A percentile compares a stretch with the other conserved stretches of the same genome.
Conservation (phyloP, 2,797 vertebrate species). For the Artibeus jamaicensis region DNA sequence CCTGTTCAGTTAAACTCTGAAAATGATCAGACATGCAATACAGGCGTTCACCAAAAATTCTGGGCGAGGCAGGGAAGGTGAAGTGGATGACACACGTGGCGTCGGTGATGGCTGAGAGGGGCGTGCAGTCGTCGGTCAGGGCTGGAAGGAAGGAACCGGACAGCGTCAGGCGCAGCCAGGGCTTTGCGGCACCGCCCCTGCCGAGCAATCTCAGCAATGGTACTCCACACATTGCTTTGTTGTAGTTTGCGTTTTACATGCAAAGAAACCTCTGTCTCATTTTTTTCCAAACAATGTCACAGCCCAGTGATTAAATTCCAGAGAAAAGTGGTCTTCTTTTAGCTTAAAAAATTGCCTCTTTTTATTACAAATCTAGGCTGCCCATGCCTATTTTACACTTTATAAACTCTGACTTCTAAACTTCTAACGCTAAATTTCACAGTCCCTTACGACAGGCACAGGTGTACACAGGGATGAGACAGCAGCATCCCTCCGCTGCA, state of each 20-base stretch:
- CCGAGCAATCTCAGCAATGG: not conserved
- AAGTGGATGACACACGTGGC: slow-evolving; percentile 93
- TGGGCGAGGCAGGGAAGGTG: slow-evolving; percentile 88
- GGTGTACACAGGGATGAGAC: not conserved
- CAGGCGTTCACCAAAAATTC: slow-evolving; percentile 87
- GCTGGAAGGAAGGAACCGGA: slow-evolving; percentile 79
- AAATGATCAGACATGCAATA: slow-evolving; percentile 89
- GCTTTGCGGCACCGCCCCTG: rapidly evolving
- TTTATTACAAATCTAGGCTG: not conserved
- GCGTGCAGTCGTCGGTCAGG: slow-evolving; percentile 87
- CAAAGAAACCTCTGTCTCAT: not conserved
- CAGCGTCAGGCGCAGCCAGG: not conserved
- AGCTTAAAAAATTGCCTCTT: not conserved
- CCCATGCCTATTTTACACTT: not conserved
- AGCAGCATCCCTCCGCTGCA: not conserved
- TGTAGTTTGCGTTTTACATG: not conserved
- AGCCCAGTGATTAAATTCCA: not conserved
- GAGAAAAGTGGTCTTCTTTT: not conserved
- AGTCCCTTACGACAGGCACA: not conserved
- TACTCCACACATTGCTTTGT: not conserved
- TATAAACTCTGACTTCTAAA: not conserved
- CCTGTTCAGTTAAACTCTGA: slow-evolving; percentile 82
- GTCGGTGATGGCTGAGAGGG: slow-evolving; percentile 87
- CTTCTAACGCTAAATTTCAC: not conserved
- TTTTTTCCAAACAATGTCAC: not conserved